Percentiles rank a stretch among this genome's conserved stretches.
These are phyloP conservation scores for Trachemys scripta DNA, from an alignment of 2,113 vertebrate genomes.

Conservation along the genomic window DNA sequence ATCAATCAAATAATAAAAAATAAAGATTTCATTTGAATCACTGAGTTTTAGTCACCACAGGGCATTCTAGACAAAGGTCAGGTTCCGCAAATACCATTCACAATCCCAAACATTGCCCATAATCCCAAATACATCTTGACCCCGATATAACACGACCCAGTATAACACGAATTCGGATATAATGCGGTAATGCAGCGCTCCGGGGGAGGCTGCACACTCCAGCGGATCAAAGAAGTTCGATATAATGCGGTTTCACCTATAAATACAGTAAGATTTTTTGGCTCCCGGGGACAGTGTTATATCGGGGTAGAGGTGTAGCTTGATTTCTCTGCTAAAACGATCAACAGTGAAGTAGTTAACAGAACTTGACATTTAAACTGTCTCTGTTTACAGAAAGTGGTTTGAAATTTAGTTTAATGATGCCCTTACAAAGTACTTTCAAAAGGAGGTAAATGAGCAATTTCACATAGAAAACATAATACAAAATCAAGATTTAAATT, in stretches of 20 bases:
- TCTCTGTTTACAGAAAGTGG: background rate
- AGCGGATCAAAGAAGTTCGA: no score
- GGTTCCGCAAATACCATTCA: background rate
- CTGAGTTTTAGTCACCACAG: background rate
- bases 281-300: no score
- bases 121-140: background rate
- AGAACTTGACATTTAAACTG: background rate
- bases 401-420: background rate
- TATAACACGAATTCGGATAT: no score
- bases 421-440: background rate
- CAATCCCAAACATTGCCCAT: background rate
- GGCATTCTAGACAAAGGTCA: background rate
- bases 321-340: background rate
- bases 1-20: background rate
- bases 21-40: background rate
- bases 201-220: no score
- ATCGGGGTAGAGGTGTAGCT: background rate
- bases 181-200: no score
- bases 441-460: background rate
- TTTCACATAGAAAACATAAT: background rate
- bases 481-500: background rate
- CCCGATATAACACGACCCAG: no score
- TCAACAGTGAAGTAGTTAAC: background rate
- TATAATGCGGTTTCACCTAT: no score
- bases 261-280: no score